Evolutionary conservation across 92 coral and sea anemone genomes (phyloP), one percentile per base, ranked within the genome.

Genomic region (Epizoanthus ramosus): DNA sequence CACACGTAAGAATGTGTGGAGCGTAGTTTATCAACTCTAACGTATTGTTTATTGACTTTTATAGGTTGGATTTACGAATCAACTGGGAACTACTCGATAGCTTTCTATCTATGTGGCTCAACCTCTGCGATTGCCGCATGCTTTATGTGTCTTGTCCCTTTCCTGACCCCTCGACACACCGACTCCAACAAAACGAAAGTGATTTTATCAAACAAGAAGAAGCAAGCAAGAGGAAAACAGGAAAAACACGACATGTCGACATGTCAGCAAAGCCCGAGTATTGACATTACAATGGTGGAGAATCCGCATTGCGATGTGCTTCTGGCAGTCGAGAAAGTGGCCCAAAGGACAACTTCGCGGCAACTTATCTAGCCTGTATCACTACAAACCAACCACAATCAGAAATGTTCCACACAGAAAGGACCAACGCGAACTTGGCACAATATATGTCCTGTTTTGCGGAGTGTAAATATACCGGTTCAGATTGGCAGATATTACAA

Each of bases 1-100:
- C 54, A 50, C 54, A 50, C 7, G 3, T 9, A 50, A 50, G 14
- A 50, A 50, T 50, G 54, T 50, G 54, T 50, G 54, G 3, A 50
- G 54, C 8, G 17, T 21, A 16, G 23, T 14, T 18, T 16, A 33
- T 33, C 3, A 25, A 50, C 22, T 35, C 25, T 12, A 18, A 23
- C 3, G 4, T 18, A 15, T 6, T 31, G 3, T 9, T 56, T 16
- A 47, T 17, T 35, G 9, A 35, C n/a, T 54, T 13, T 83, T 57
- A 18, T 68, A 92, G 98, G 98, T 8, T 93, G 98, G 98, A 87
- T 93, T 52, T 93, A 93, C 81, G 98, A 93, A 69, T 57, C 88
- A 68, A 84, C 90, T 53, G 91, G 94, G 37, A 92, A 93, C 80
- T 93, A 93, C 63, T 73, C 95, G 1, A 87, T 85, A 6, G 98